These are phyloP conservation scores for Sapajus apella DNA, from an alignment of 2,113 vertebrate species.

Conservation along the genomic window DNA sequence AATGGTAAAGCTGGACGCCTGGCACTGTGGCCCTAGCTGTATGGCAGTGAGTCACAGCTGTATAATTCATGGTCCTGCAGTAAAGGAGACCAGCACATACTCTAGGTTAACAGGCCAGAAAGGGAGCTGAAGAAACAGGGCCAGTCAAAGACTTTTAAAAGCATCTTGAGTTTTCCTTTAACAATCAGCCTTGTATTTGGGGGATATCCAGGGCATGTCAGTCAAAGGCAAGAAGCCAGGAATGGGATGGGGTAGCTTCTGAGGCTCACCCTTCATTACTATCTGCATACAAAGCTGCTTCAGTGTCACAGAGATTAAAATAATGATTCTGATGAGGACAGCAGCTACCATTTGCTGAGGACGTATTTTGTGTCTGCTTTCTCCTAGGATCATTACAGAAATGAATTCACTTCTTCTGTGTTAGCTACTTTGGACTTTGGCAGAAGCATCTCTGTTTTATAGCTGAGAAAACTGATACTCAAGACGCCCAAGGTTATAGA, in stretches of 20 bases:
- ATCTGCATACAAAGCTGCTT: rapidly evolving
- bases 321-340: not conserved
- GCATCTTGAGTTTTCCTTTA: not conserved
- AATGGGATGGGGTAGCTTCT: no score
- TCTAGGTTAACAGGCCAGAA: not conserved
- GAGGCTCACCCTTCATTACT: not conserved
- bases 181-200: not conserved
- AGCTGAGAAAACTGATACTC: not conserved
- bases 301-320: not conserved
- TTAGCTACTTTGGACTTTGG: not conserved
- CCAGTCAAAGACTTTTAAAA: not conserved
- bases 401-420: not conserved
- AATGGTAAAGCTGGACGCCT: not conserved
- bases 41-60: not conserved
- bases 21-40: not conserved
- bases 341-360: not conserved
- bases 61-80: not conserved
- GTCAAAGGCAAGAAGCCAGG: not conserved
- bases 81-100: not conserved
- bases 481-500: not conserved
- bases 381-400: not conserved
- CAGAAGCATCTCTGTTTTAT: not conserved
- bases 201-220: not conserved
- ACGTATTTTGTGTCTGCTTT: not conserved
- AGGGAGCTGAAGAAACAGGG: not conserved